A percentile compares a stretch with the other conserved stretches of the same genome.
phyloP scores from a whole-genome alignment of 2,888 invertebrate species.

The Melipona bicolor region DNA sequence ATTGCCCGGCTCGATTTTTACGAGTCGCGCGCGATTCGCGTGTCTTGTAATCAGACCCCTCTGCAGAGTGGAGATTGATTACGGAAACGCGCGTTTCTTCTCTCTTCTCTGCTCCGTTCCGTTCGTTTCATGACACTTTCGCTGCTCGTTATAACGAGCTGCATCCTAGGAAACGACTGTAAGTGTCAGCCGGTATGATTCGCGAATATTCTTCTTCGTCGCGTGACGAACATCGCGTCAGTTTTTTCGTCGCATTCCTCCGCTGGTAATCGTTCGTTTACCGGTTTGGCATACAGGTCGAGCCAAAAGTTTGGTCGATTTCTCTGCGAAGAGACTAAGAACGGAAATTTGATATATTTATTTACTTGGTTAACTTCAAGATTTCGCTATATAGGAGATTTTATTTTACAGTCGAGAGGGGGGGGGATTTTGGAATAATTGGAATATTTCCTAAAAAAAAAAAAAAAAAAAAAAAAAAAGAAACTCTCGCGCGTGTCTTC shows the following conservation, averaged over 20 bases:
- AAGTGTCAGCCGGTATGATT: neutral
- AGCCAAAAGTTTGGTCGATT: too few species aligned
- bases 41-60: slow-evolving; percentile 61
- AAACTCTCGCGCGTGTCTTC: neutral
- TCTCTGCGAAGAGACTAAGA: too few species aligned
- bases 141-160: slow-evolving; percentile 27
- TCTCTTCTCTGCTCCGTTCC: slow-evolving; percentile 20
- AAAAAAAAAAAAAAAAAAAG: too few species aligned
- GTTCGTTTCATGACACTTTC: slow-evolving; percentile 29
- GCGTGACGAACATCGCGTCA: neutral
- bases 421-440: too few species aligned
- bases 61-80: slow-evolving; percentile 62
- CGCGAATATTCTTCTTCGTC: neutral
- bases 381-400: too few species aligned
- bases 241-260: neutral
- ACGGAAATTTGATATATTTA: too few species aligned
- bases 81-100: slow-evolving; percentile 37
- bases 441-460: neutral
- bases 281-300: neutral
- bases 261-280: slow-evolving; percentile 2
- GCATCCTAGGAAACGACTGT: slow-evolving; percentile 2
- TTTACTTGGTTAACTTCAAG: too few species aligned
- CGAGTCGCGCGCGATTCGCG: slow-evolving; percentile 42
- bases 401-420: too few species aligned
- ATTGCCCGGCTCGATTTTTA: slow-evolving; percentile 59